Evolutionary conservation across 1,140 invertebrate species (phyloP), one percentile per base, ranked within the genome.

Genomic region (Drepana arcuata): DNA sequence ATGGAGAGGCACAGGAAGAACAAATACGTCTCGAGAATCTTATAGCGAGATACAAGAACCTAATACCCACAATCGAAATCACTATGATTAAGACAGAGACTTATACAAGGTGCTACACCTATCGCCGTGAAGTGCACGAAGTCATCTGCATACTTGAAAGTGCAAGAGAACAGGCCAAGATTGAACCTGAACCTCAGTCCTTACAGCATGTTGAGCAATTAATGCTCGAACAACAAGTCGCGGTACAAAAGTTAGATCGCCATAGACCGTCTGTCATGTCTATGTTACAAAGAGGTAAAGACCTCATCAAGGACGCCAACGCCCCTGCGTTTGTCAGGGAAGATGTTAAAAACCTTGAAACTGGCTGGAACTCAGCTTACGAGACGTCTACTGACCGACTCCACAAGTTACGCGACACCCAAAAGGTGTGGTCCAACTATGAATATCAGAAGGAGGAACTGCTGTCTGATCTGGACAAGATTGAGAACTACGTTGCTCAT

Each of bases 11-110:
- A 5, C 79, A 88, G 39, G 63, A 85, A n/a, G 91, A 93, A 79
- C 93, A 96, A 73, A 87, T 89, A 30, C 89, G 89, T 53, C 82
- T 98, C 9, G 93, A 96, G 68, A 88, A 89, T 44, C 78, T 98
- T 2, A 92, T 97, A 39, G 84, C 89, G 0, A 88, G 94, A 36
- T 97, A 97, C 68, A 95, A 96, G 69, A 93, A 93, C 50, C 83
- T 98, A 1, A 93, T 97, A 54, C 95, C 95, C 1, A 92, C 91
- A 0, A 94, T 98, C 48, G 95, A 98, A 68, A 91, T 95, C 14
- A 95, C 94, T 0, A 93, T 95, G 87, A 92, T 94, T 0, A 94
- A 95, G 74, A 95, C 95, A 1, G 94, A 96, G 52, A 91, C 95
- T 0, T 92, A 95, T 57, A 94, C 94, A 3, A 94, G 94, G 70